Evolutionary conservation across 2,113 vertebrate species (phyloP).

Genomic region (Laterallus jamaicensis): DNA sequence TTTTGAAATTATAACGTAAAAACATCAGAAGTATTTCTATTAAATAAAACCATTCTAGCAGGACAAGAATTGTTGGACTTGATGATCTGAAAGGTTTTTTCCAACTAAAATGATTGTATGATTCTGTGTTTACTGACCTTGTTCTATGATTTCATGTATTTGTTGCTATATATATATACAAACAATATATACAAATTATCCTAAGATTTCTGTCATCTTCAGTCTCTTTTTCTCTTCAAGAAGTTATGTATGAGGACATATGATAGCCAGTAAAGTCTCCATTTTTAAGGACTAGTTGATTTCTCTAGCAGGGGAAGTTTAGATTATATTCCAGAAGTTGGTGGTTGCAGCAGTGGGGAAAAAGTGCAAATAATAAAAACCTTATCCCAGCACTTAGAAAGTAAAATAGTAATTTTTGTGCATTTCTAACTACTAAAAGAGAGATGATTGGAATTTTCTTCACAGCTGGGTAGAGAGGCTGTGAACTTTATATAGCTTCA

Average conservation of each 20-base stretch:
- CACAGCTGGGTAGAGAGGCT: not conserved
- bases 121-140: too few relatives aligned
- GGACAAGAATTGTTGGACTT: not conserved
- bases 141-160: not conserved
- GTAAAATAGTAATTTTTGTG: not conserved
- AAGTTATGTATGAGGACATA: not conserved
- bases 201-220: not conserved
- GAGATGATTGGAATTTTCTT: not conserved
- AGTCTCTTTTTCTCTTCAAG: not conserved
- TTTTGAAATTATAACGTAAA: not conserved
- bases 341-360: not conserved
- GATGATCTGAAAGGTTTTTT: too few relatives aligned
- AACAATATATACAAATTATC: not conserved
- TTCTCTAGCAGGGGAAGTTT: not conserved
- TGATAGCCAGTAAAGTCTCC: not conserved
- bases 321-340: not conserved
- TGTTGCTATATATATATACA: not conserved
- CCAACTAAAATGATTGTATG: too few relatives aligned
- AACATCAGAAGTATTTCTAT: not conserved
- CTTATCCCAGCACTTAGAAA: not conserved
- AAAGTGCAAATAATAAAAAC: not conserved
- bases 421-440: not conserved
- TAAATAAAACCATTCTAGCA: not conserved
- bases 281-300: not conserved
- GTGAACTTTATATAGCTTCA: not conserved